Conservation (phyloP, 2,797 vertebrate genomes). For the Clangula hyemalis region DNA sequence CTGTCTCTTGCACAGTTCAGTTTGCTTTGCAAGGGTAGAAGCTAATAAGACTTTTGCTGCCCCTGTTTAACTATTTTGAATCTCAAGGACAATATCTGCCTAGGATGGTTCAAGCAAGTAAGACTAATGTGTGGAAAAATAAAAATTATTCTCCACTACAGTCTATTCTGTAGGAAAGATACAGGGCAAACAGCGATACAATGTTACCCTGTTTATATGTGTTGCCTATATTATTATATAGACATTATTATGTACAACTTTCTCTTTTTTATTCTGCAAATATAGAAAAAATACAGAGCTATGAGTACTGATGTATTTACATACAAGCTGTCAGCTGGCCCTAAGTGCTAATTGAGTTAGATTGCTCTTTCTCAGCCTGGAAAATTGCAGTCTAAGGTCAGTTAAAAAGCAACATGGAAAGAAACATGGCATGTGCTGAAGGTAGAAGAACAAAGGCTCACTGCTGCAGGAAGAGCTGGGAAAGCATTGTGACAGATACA, state of each 20-base stretch:
- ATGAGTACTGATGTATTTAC: background rate
- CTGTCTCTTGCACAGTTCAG: background rate
- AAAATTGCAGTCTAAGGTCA: background rate
- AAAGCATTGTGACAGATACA: background rate
- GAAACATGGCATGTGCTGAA: background rate
- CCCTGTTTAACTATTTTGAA: background rate
- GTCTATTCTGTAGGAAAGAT: background rate
- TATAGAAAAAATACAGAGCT: background rate
- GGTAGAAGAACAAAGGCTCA: background rate
- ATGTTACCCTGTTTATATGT: background rate
- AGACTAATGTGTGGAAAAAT: slow-evolving; percentile 2
- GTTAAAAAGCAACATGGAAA: background rate
- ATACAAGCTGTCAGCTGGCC: background rate
- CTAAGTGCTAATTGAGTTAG: background rate
- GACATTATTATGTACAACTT: background rate
- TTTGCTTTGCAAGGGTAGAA: background rate
- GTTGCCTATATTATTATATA: background rate
- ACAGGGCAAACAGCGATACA: background rate
- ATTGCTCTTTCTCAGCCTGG: background rate
- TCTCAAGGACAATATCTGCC: background rate
- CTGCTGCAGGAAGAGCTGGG: background rate
- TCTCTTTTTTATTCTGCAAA: background rate
- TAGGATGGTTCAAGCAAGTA: background rate
- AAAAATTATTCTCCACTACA: background rate
- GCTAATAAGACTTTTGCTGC: background rate